Evolutionary conservation across 2,113 vertebrate species (phyloP).

Genomic region (Cinclus cinclus): DNA sequence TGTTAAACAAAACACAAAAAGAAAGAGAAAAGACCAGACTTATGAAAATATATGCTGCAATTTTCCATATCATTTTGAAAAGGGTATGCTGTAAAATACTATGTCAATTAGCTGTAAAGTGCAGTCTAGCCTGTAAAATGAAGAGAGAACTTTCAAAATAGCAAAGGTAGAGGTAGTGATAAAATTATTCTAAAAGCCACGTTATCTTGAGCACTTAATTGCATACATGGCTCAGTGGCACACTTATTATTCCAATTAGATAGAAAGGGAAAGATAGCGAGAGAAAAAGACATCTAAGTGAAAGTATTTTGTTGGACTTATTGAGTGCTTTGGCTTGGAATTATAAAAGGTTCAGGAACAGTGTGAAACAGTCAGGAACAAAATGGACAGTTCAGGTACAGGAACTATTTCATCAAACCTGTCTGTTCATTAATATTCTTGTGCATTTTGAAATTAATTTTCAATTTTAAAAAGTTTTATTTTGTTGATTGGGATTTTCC

Average conservation of each 20-base stretch:
- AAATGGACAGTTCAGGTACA: neutral
- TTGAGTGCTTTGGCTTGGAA: neutral
- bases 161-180: neutral
- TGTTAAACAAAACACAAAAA: constrained; percentile 39
- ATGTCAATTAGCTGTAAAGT: neutral
- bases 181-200: neutral
- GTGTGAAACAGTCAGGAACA: neutral
- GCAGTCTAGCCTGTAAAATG: neutral
- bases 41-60: neutral
- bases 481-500: neutral
- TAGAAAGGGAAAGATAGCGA: neutral
- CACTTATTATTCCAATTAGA: neutral
- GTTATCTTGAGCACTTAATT: neutral
- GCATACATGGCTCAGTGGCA: neutral
- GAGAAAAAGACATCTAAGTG: neutral
- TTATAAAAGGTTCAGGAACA: neutral
- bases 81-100: neutral
- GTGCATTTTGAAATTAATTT: neutral
- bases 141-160: neutral
- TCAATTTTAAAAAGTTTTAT: neutral
- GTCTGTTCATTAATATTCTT: neutral
- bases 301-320: neutral
- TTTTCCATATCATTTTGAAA: neutral
- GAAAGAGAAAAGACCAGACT: neutral
- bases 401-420: neutral